Evolutionary conservation across 2,797 vertebrate genomes (phyloP).

Genomic region (Heterohyrax brucei): DNA sequence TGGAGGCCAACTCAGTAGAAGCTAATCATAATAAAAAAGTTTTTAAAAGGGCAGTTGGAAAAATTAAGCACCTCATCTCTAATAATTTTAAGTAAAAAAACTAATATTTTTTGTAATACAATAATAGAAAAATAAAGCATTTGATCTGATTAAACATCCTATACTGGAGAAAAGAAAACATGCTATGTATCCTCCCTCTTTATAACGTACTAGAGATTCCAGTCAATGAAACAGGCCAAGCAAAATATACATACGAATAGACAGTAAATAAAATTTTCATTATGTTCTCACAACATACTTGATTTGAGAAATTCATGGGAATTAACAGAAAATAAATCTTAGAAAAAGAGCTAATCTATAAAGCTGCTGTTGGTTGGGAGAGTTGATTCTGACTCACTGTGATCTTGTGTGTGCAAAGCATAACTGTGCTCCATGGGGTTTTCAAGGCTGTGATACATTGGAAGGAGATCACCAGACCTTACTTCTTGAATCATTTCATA

Average conservation of each 20-base stretch:
- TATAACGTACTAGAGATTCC: not conserved
- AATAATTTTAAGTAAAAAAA: not conserved
- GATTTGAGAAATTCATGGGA: not conserved
- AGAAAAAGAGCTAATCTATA: not conserved
- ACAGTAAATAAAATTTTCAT: not conserved
- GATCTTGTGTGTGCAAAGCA: too few species aligned
- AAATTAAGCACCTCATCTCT: not conserved
- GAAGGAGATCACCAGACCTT: too few species aligned
- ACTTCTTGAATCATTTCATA: too few species aligned
- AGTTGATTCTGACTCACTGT: too few species aligned
- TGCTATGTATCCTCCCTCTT: not conserved
- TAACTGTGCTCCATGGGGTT: too few species aligned
- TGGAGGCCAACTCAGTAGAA: too few species aligned
- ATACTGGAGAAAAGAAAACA: not conserved
- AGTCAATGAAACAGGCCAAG: not conserved
- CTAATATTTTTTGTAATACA: not conserved
- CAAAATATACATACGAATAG: not conserved
- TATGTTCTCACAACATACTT: not conserved
- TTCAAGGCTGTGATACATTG: too few species aligned
- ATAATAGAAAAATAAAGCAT: conserved; percentile 3
- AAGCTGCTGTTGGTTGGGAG: not conserved
- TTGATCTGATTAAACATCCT: conserved; percentile 1
- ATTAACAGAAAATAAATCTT: not conserved
- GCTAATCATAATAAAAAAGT: not conserved
- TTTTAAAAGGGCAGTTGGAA: not conserved